Evolutionary conservation across 1,140 invertebrate genomes (phyloP), one percentile per base, ranked within the genome.

Genomic region (Eurosta solidaginis): DNA sequence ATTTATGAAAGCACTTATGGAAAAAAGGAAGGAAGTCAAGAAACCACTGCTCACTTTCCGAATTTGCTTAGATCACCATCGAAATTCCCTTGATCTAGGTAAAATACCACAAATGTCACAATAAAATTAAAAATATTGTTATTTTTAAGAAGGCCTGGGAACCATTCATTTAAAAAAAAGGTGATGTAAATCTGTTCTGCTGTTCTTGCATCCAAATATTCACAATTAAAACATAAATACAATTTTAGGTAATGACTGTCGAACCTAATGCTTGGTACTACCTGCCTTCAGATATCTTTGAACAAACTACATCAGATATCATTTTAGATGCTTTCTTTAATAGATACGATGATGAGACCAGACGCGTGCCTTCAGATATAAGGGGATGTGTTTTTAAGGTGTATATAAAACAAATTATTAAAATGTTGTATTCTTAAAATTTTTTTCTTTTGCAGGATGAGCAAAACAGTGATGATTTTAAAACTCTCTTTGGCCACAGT

Each of bases 301-400:
- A 79, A 0, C 78, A 85, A 14, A 84, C 85, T 1, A 75, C 81
- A 9, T 83, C 84, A 0, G 73, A 79, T 0, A 47, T 87, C 20
- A 81, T 82, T 29, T 77, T 87, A 0, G 84, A 85, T 17, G 83
- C 83, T 7, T 81, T 83, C 22, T 82, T 85, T 14, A 84, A 83
- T 47, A 86, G 84, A 9, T 84, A 83, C 29, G 85, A 85, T 40
- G 82, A 83, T 22, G 82, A 82, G 33, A 86, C 85, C 0, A 76
- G 84, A 9, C 79, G 80, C 1, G 81, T 86, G 5, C 68, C 78
- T 25, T 84, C 85, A 22, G 82, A 82, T 59, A 79, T 81, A 49
- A 80, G 85, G 0, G 79, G 83, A 25, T 87, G 85, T 40, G 81
- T 87, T 0, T 86, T 87, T 44, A 80, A 84, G 80, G 85, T 87